phyloP scores from a whole-genome alignment of 2,113 vertebrate species.

The Actenoides lindsayi region DNA sequence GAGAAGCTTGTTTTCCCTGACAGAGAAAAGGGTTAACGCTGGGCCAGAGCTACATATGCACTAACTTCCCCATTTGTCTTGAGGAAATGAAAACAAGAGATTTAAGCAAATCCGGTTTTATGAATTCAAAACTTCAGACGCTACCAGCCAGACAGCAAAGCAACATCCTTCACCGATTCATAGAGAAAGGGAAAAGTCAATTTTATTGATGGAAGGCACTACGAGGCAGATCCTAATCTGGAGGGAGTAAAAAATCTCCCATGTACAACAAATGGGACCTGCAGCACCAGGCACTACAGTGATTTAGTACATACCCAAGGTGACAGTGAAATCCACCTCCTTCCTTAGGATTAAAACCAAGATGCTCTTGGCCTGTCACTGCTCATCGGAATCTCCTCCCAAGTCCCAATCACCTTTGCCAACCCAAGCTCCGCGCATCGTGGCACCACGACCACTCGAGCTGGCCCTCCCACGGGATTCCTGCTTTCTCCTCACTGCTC shows the following conservation, averaged over 20 bases:
- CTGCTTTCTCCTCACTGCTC: neutral
- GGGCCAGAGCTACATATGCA: slow-evolving; percentile 5
- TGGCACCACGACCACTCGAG: rapidly evolving
- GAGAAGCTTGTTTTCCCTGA: slow-evolving; percentile 5
- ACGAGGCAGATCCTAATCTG: neutral
- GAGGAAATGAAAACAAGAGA: neutral
- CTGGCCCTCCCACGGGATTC: rapidly evolving
- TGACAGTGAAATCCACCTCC: neutral
- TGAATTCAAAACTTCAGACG: neutral
- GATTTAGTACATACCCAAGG: neutral
- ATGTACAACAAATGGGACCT: neutral
- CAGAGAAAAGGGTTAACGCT: slow-evolving; percentile 13
- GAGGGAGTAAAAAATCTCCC: neutral
- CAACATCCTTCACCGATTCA: neutral
- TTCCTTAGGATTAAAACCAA: neutral
- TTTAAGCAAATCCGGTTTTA: neutral
- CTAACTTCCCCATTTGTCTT: neutral
- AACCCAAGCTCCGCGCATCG: neutral
- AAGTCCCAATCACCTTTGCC: neutral
- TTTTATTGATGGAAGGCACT: neutral
- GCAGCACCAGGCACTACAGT: neutral
- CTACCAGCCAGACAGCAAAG: neutral
- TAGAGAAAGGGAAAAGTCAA: neutral
- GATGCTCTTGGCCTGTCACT: neutral
- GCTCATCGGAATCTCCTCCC: neutral